These are phyloP conservation scores for Sinosuthora webbiana DNA, from an alignment of 2,113 vertebrate species.

Conservation along the genomic window DNA sequence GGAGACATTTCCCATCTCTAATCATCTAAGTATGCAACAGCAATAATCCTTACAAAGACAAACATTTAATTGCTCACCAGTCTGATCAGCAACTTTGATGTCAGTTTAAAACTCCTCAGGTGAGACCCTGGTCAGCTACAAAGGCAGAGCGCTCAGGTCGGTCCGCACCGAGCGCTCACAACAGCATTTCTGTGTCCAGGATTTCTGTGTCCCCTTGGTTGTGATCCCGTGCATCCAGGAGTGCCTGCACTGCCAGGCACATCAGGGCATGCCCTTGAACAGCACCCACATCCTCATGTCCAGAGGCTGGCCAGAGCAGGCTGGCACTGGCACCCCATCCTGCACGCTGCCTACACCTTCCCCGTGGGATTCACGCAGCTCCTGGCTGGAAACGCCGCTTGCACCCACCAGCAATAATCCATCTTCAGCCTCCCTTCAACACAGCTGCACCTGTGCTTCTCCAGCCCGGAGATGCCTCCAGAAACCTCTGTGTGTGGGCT, in stretches of 20 bases:
- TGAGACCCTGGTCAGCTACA: not conserved
- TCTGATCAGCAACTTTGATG: not conserved
- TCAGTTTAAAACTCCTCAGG: not conserved
- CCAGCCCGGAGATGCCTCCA: not conserved
- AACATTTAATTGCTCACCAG: not conserved
- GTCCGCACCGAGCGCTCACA: rapidly evolving
- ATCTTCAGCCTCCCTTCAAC: not conserved
- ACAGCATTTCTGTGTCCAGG: rapidly evolving
- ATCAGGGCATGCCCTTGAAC: not conserved
- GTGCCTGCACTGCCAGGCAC: rapidly evolving
- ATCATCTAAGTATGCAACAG: not conserved
- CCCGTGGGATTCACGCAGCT: rapidly evolving
- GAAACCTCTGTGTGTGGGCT: not conserved
- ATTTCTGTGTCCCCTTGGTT: not conserved
- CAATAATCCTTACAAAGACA: not conserved
- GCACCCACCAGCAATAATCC: not conserved
- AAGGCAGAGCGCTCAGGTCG: not conserved
- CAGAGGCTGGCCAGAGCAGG: not conserved
- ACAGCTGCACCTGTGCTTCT: not conserved
- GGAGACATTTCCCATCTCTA: not conserved
- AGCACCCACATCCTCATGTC: not conserved
- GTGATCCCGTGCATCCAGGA: not conserved
- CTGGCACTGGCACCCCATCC: not conserved
- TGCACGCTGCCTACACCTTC: rapidly evolving
- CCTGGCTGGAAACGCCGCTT: rapidly evolving